These are phyloP conservation scores for Phylloscopus trochilus DNA, from an alignment of 2,113 vertebrate genomes.

Conservation along the genomic window DNA sequence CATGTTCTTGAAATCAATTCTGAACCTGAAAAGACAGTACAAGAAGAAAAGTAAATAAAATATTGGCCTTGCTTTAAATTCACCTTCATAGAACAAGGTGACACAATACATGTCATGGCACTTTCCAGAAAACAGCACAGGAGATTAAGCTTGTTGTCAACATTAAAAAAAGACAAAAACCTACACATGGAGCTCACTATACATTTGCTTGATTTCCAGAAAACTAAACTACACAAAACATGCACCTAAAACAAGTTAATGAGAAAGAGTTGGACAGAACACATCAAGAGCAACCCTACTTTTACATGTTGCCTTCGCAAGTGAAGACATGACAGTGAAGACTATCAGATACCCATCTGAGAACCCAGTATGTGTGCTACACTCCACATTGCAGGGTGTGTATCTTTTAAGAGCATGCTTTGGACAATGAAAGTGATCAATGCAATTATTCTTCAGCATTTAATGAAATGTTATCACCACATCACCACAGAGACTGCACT, in stretches of 20 bases:
- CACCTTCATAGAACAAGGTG: background rate
- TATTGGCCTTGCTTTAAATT: background rate
- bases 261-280: background rate
- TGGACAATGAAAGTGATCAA: background rate
- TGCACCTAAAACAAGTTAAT: background rate
- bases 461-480: background rate
- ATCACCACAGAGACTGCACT: background rate
- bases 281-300: background rate
- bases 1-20: background rate
- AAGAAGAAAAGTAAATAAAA: background rate
- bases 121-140: background rate
- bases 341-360: background rate
- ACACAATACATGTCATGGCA: background rate
- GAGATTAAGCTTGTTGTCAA: background rate
- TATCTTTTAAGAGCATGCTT: background rate
- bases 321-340: background rate
- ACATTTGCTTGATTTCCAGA: background rate
- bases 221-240: background rate
- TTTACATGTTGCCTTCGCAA: background rate
- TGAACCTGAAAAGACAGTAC: background rate
- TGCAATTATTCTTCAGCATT: background rate
- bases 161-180: background rate
- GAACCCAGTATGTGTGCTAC: background rate
- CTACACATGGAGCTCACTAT: fast-evolving
- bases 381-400: background rate